These are phyloP conservation scores for Caracal caracal DNA, from an alignment of 2,113 vertebrate species.

Conservation along the genomic window DNA sequence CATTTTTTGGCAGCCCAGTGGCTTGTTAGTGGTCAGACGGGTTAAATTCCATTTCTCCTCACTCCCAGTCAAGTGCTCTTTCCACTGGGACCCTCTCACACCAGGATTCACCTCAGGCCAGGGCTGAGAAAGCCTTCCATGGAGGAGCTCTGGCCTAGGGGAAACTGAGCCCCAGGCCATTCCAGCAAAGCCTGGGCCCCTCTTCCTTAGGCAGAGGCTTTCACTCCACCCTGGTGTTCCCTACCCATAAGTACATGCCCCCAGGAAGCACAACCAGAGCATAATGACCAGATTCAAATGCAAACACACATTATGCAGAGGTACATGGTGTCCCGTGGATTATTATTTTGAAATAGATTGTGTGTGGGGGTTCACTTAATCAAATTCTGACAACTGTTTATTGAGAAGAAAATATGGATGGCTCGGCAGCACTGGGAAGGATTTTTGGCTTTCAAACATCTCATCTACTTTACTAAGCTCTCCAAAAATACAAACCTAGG, in stretches of 20 bases:
- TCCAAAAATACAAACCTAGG: conserved; percentile 51
- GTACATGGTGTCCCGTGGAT: conserved; percentile 22
- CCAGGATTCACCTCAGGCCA: neutral
- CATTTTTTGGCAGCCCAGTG: neutral
- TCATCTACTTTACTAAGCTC: conserved; percentile 69
- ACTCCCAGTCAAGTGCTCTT: neutral
- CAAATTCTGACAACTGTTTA: conserved; percentile 83
- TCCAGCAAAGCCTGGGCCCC: neutral
- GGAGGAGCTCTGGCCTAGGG: neutral
- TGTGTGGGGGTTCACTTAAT: conserved; percentile 73
- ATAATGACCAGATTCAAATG: conserved; percentile 50
- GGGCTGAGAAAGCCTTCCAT: neutral
- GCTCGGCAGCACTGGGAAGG: conserved; percentile 74
- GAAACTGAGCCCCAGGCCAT: neutral
- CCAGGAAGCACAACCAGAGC: conserved; percentile 47
- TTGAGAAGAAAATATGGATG: conserved; percentile 78
- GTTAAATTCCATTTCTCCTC: neutral
- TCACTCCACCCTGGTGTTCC: neutral
- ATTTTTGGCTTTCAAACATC: conserved; percentile 78
- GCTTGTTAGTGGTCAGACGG: neutral
- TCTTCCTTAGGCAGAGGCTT: neutral
- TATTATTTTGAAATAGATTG: neutral
- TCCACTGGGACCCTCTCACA: neutral
- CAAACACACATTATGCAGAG: conserved; percentile 75
- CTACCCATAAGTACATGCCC: neutral